Percentiles rank a stretch among this genome's conserved stretches.
phyloP scores from a whole-genome alignment of 2,888 invertebrate genomes.

The Phaedon cochleariae region DNA sequence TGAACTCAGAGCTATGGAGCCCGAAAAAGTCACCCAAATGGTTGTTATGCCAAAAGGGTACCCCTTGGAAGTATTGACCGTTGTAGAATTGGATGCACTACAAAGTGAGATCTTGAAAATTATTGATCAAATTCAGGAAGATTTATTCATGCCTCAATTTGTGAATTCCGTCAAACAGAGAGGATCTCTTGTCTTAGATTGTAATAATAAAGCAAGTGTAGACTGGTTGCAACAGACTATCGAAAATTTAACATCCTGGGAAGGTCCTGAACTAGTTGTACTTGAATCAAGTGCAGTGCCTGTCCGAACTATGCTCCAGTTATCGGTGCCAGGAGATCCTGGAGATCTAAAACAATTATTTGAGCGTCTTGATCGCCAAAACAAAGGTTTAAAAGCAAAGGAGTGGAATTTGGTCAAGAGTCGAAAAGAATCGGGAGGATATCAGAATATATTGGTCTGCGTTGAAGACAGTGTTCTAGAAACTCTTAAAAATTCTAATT shows the following conservation, averaged over 20 bases:
- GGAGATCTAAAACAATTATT: slow-evolving; percentile 27
- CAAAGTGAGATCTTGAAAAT: slow-evolving; percentile 24
- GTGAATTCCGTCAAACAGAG: slow-evolving; percentile 23
- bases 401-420: slow-evolving; percentile 26
- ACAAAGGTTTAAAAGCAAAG: slow-evolving; percentile 25
- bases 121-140: slow-evolving; percentile 24
- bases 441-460: slow-evolving; percentile 25
- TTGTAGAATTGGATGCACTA: slow-evolving; percentile 23
- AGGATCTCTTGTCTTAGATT: slow-evolving; percentile 26
- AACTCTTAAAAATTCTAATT: slow-evolving; percentile 25
- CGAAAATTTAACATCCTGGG: slow-evolving; percentile 19
- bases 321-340: slow-evolving; percentile 24
- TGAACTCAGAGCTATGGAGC: slow-evolving; percentile 26
- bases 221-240: slow-evolving; percentile 30
- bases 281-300: slow-evolving; percentile 23
- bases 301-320: slow-evolving; percentile 22
- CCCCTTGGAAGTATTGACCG: slow-evolving; percentile 23
- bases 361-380: slow-evolving; percentile 28
- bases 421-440: not conserved
- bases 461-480: slow-evolving; percentile 25
- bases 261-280: slow-evolving; percentile 23
- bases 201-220: slow-evolving; percentile 25
- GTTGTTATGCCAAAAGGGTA: slow-evolving; percentile 26
- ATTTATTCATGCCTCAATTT: slow-evolving; percentile 31
- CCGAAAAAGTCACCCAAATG: slow-evolving; percentile 23